These are phyloP conservation scores for Salticus scenicus DNA, from an alignment of 2,888 invertebrate genomes.

Conservation along the genomic window DNA sequence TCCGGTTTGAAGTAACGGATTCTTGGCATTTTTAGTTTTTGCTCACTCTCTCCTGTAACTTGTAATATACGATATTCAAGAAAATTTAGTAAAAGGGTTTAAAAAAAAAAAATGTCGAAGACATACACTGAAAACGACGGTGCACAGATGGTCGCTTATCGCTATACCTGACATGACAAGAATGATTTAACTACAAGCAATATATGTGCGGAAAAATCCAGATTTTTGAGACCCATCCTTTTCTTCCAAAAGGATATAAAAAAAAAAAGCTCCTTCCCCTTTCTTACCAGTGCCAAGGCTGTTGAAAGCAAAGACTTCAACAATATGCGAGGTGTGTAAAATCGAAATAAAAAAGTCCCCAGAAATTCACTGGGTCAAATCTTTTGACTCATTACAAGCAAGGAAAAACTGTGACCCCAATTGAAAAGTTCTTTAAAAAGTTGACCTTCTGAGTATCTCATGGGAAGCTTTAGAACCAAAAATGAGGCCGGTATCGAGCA, in stretches of 20 bases:
- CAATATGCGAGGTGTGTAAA: constrained; percentile 5
- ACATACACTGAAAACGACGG: too few relatives aligned
- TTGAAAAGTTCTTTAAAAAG: constrained; percentile 30
- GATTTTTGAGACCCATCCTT: background rate
- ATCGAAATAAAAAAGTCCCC: constrained; percentile 27
- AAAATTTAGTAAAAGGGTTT: too few relatives aligned
- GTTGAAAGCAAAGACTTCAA: constrained; percentile 6
- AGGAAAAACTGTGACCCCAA: constrained; percentile 58
- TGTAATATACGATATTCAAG: too few relatives aligned
- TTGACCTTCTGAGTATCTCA: constrained; percentile 46
- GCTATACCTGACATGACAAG: background rate
- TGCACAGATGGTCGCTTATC: background rate
- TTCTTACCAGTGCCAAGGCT: constrained; percentile 2
- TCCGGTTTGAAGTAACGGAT: too few relatives aligned
- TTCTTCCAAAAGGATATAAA: background rate
- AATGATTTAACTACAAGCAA: background rate
- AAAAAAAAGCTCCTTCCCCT: background rate
- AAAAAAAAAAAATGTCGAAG: too few relatives aligned
- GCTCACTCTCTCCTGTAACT: too few relatives aligned
- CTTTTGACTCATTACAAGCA: constrained; percentile 35
- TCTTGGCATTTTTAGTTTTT: too few relatives aligned
- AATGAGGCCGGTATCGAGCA: constrained; percentile 59
- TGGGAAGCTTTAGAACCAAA: constrained; percentile 67
- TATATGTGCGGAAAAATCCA: background rate
- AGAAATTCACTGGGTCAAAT: constrained; percentile 63